Conservation (phyloP, 2,888 invertebrate species). For the Noctuana brunneofusca region DNA sequence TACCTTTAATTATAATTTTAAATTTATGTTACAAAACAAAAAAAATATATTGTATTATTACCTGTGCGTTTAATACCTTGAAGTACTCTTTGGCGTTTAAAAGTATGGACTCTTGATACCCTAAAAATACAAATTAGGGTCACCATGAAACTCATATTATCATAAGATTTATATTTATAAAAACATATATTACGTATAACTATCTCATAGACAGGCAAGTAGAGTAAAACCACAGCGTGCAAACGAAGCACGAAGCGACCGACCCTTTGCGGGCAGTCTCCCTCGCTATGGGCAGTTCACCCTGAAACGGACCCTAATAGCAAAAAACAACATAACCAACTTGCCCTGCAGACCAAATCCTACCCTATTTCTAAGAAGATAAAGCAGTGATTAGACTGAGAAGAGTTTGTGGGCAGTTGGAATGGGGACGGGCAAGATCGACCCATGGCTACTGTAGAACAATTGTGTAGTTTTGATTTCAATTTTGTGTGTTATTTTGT, state of each 20-base stretch:
- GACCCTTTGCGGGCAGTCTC: conserved; percentile 81
- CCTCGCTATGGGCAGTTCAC: conserved; percentile 79
- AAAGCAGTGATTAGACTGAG: conserved; percentile 39
- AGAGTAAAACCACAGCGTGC: conserved; percentile 36
- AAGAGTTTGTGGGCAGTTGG: conserved; percentile 63
- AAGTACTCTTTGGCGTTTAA: too few relatives aligned
- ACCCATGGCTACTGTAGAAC: conserved; percentile 70
- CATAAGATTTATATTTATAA: too few relatives aligned
- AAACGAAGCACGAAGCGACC: conserved; percentile 67
- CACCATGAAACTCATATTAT: too few relatives aligned
- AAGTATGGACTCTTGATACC: too few relatives aligned
- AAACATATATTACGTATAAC: background rate
- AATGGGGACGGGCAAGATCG: conserved; percentile 68
- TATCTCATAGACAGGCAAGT: background rate
- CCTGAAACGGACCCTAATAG: conserved; percentile 64
- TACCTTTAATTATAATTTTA: too few relatives aligned
- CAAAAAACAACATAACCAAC: conserved; percentile 69
- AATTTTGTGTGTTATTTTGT: conserved; percentile 42
- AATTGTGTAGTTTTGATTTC: conserved; percentile 78
- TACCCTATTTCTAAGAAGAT: conserved; percentile 40
- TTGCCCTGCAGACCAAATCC: conserved; percentile 42
- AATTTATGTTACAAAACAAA: too few relatives aligned
- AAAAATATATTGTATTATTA: too few relatives aligned
- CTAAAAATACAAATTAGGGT: too few relatives aligned
- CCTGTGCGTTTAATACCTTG: too few relatives aligned